phyloP scores from a whole-genome alignment of 2,113 vertebrate species.

The Chrysochloris asiatica region DNA sequence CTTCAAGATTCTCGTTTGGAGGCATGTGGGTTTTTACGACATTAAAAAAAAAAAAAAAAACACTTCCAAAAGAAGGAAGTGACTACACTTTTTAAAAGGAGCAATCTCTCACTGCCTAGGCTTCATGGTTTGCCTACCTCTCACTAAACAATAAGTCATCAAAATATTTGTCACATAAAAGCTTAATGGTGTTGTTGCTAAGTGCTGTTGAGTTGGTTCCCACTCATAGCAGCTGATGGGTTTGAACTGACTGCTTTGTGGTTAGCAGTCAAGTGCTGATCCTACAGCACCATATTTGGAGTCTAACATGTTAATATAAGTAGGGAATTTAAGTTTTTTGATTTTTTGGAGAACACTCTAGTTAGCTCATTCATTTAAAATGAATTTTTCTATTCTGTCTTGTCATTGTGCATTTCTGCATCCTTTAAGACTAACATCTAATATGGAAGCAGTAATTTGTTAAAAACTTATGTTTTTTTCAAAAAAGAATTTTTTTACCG shows the following conservation, averaged over 20 bases:
- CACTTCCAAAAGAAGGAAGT: background rate
- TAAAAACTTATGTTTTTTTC: background rate
- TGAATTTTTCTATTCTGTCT: background rate
- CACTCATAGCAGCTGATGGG: too few species aligned
- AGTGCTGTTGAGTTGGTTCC: too few species aligned
- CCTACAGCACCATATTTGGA: too few species aligned
- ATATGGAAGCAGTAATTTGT: background rate
- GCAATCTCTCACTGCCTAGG: background rate
- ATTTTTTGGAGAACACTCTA: too few species aligned
- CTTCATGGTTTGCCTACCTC: background rate
- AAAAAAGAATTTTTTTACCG: background rate
- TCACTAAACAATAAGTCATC: conserved; percentile 22
- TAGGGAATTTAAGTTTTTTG: background rate
- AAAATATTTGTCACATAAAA: too few species aligned
- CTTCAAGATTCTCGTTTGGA: conserved; percentile 19
- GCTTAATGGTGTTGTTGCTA: too few species aligned
- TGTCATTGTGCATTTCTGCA: background rate
- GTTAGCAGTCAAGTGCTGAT: too few species aligned
- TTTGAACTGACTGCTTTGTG: too few species aligned
- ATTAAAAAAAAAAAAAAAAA: conserved; percentile 12
- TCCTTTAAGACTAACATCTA: background rate
- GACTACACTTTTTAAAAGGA: background rate
- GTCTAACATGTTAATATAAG: background rate
- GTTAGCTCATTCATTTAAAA: background rate
- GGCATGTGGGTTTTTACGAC: background rate